Base-by-base conservation (phyloP, 1,140 invertebrate genomes). In the Tetramorium parvispinum region DNA sequence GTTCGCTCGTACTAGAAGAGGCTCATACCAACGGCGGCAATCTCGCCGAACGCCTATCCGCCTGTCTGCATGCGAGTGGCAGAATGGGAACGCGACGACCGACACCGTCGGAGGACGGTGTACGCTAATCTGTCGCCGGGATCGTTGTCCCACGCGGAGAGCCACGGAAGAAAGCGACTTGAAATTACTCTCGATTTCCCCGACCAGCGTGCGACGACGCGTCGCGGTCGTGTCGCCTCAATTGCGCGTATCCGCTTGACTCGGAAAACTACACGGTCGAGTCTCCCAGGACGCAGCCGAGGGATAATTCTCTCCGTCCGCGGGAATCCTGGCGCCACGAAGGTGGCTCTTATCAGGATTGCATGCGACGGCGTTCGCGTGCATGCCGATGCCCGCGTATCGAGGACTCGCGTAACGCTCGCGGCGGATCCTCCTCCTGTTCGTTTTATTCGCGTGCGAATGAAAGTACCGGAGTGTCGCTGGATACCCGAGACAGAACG, bases 151-250 rank as follows among this genome's bases (percentile, higher is more conserved):
- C 87, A 73, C 86, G 66, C 61, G 40, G 32, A 32, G 32, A 65
- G 71, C 32, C 73, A 1, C 55, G 53, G 11, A 86, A 46, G 87
- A 86, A 86, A 78, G 46, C 68, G 37, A 65, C 53, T 46, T 4
- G 3, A 46, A 61, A 63, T 85, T 81, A 88, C 85, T 88, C 87
- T 86, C 75, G 59, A 63, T 86, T 88, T 86, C 53, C 68, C 87
- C 53, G 32, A 0, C 16, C 21, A 21, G 24, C 49, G 63, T 46
- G 63, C 13, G 51, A 51, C 24, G 61, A 43, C n/a, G 3, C 13
- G 40, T 27, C 53, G 8, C 7, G 24, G 7, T 16, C 43, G 37
- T 43, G 37, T 40, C 8, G 13, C n/a, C 32, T 85, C 82, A 46
- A 13, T 77, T 73, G 43, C 82, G 71, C 24, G 24, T 32, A 40